Conservation (phyloP, 2,888 invertebrate genomes). For the Drosophila flavopinicola region DNA sequence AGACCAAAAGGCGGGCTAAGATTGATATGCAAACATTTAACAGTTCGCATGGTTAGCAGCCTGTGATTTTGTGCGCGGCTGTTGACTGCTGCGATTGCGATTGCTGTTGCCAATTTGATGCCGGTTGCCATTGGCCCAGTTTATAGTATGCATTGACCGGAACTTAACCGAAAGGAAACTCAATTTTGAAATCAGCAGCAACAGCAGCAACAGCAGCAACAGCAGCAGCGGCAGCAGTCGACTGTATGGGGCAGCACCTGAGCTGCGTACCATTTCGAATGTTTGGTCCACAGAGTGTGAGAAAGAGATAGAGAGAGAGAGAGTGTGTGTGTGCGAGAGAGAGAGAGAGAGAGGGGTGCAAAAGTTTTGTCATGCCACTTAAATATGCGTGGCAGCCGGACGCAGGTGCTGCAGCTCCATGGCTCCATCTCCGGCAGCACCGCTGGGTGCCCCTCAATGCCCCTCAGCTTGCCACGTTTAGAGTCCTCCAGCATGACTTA, state of each 20-base stretch:
- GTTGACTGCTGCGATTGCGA: background rate
- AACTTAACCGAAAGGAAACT: constrained; percentile 44
- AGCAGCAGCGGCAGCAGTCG: constrained; percentile 11
- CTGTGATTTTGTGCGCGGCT: constrained; percentile 53
- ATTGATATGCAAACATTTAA: constrained; percentile 77
- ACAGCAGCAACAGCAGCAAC: constrained; percentile 19
- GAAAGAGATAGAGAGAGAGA: background rate
- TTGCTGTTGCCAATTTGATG: constrained; percentile 13
- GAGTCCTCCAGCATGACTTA: constrained; percentile 40
- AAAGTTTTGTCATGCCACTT: constrained; percentile 55
- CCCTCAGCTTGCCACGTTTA: constrained; percentile 2
- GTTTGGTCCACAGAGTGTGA: background rate
- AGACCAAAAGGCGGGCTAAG: constrained; percentile 41
- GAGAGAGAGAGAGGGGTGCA: constrained; percentile 26
- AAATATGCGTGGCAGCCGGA: constrained; percentile 70
- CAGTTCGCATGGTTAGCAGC: constrained; percentile 64
- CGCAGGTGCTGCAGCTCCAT: constrained; percentile 58
- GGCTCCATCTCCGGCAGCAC: constrained; percentile 1
- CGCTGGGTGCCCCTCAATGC: constrained; percentile 17
- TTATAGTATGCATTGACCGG: constrained; percentile 53
- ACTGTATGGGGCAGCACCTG: constrained; percentile 2
- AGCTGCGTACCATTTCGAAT: background rate
- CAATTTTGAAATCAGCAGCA: constrained; percentile 43
- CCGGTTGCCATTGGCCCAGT: constrained; percentile 42
- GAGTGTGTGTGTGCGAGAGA: too few relatives aligned